A percentile compares a stretch with the other conserved stretches of the same genome.
These are phyloP conservation scores for Pseudopleuronectes americanus DNA, from an alignment of 2,797 vertebrate species.

Conservation along the genomic window DNA sequence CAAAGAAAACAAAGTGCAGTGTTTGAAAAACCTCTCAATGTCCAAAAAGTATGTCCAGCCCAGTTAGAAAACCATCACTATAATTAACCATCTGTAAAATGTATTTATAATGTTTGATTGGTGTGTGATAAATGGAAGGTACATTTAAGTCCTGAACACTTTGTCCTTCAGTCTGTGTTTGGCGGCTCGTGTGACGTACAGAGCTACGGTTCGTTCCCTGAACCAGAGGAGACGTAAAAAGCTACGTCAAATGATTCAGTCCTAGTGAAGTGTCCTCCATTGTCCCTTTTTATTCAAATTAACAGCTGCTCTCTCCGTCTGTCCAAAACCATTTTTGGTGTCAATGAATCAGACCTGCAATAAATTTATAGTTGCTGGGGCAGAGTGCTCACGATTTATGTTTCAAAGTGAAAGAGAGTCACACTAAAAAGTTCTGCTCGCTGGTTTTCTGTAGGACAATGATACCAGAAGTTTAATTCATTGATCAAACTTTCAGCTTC, in stretches of 20 bases:
- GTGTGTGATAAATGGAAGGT: background rate
- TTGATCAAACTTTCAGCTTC: background rate
- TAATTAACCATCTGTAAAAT: background rate
- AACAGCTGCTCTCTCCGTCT: conserved; percentile 7
- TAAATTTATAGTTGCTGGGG: background rate
- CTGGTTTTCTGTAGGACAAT: background rate
- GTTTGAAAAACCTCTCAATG: no score
- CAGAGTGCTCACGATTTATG: background rate
- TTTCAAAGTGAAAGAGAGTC: background rate
- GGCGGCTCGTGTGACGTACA: background rate
- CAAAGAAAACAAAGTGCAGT: no score
- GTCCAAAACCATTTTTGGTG: conserved; percentile 1
- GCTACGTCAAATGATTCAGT: background rate
- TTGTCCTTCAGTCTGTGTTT: background rate
- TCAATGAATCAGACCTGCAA: background rate
- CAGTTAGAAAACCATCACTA: background rate
- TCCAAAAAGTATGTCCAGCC: background rate
- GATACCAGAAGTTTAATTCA: background rate
- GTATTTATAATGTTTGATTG: background rate
- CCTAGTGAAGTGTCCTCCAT: background rate
- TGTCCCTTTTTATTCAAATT: conserved; percentile 10
- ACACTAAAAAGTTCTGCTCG: background rate
- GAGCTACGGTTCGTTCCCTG: background rate
- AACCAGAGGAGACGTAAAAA: background rate
- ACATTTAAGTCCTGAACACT: background rate